Evolutionary conservation across 2,888 invertebrate species (phyloP), one percentile per base, ranked within the genome.

Genomic region (Mimas tiliae): DNA sequence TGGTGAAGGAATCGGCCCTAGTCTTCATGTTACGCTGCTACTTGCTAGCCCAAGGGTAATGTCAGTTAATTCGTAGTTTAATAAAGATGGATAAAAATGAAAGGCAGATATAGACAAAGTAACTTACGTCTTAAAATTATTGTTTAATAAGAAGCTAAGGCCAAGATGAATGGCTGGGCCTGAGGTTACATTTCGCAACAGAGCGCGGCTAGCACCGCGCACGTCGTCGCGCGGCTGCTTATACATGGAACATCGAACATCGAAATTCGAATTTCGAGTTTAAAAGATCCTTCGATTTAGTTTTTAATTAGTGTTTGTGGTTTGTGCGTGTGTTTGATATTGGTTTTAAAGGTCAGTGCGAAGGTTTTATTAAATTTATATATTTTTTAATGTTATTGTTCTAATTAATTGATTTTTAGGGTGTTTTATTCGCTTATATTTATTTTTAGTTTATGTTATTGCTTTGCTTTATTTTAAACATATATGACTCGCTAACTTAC

Each of bases 181-280:
- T 34, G 55, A 65, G 65, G 65, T 65, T 65, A 65, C 27, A 58
- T 64, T 64, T 64, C 63, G 63, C 63, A 64, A 64, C 51, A 34
- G 48, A 50, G 34, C 63, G 63, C 34, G 33, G 19, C 16, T 19
- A 51, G 63, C 38, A 51, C 38, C 34, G 51, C 51, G 51, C 51
- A 38, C 51, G 63, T 50, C 51, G 63, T 7, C 47, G 62, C 51
- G 63, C 62, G 45, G n/a, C 38, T 34, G 34, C 55, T 34, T 47
- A 62, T 47, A n/a, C n/a, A 47, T 47, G 33, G 33, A 62, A 62
- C 11, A 27, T 47, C 48, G 16, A 51, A 64, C 42, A n/a, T n/a
- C 52, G 21, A 21, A 52, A 53, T 58, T 58, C 42, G 42, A 38
- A 55, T 16, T 58, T 12, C 2, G 34, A 16, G 11, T 34, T 42